These are phyloP conservation scores for Pandemis corylana DNA, from an alignment of 2,888 invertebrate species.

Conservation along the genomic window DNA sequence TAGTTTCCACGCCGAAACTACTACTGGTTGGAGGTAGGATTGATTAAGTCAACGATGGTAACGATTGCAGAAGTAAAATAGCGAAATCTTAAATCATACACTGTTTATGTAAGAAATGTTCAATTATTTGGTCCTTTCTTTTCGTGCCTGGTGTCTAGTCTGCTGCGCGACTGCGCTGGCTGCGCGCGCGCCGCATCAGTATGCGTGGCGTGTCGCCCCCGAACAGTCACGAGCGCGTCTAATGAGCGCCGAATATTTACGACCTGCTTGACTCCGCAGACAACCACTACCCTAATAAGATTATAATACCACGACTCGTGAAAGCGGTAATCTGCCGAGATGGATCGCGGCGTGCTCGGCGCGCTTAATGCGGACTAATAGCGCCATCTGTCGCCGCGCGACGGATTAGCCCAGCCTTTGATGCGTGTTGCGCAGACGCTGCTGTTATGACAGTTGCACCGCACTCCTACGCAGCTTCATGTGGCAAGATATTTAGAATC, in stretches of 20 bases:
- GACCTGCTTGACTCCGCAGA: conserved; percentile 31
- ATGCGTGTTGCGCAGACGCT: conserved; percentile 1
- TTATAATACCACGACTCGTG: conserved; percentile 36
- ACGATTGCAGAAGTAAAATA: no score
- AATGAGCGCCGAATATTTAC: conserved; percentile 43
- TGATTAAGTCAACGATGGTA: no score
- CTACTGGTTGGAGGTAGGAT: no score
- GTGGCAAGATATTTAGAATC: background rate
- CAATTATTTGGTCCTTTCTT: background rate
- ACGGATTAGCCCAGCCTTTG: conserved; percentile 11
- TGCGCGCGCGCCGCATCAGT: conserved; percentile 30
- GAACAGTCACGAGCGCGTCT: conserved; percentile 37
- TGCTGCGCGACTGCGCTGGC: conserved; percentile 10
- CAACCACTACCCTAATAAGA: conserved; percentile 28
- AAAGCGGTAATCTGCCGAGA: conserved; percentile 37
- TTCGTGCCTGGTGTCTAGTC: background rate
- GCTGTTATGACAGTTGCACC: conserved; percentile 6
- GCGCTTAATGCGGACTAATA: conserved; percentile 36
- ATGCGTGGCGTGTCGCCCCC: conserved; percentile 20
- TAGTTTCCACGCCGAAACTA: no score
- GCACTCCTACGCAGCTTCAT: conserved; percentile 15
- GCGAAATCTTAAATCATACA: no score
- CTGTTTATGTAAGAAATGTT: no score
- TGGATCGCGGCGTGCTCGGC: conserved; percentile 30
- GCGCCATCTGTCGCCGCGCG: conserved; percentile 28